These are phyloP conservation scores for Hycleus phaleratus DNA, from an alignment of 1,140 invertebrate genomes.

Conservation along the genomic window DNA sequence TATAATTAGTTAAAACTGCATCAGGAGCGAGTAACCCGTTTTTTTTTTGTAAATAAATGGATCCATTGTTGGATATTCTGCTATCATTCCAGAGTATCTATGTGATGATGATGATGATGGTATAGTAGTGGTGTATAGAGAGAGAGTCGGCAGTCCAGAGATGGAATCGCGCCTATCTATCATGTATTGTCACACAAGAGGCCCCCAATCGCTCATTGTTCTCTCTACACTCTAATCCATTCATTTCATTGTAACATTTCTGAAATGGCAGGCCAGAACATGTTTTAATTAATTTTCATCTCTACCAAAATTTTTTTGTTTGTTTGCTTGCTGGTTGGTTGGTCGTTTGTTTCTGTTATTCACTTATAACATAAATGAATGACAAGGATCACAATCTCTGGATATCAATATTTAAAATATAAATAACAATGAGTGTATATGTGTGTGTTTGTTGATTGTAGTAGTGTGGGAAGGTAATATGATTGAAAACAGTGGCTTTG, in stretches of 20 bases:
- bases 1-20: slow-evolving; percentile 12
- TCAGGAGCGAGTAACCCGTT: slow-evolving; percentile 17
- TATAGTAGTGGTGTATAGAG: slow-evolving; percentile 26
- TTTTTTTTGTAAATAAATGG: slow-evolving; percentile 30
- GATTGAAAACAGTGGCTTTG: slow-evolving; percentile 36
- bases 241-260: slow-evolving; percentile 31
- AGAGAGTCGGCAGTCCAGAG: slow-evolving; percentile 31
- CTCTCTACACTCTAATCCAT: slow-evolving; percentile 36
- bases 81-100: no score
- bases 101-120: slow-evolving; percentile 1
- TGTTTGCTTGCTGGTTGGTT: no score
- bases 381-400: no score
- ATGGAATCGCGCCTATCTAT: slow-evolving; percentile 39
- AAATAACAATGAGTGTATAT: no score
- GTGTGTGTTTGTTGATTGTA: no score
- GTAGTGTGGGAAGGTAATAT: slow-evolving; percentile 19
- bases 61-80: slow-evolving; percentile 26
- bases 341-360: slow-evolving; percentile 17
- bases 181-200: slow-evolving; percentile 38
- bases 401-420: no score
- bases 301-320: neutral
- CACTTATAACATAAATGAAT: neutral
- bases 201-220: slow-evolving; percentile 38
- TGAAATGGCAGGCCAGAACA: slow-evolving; percentile 33
- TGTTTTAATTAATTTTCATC: slow-evolving; percentile 39